Percentiles rank a stretch among this genome's conserved stretches.
These are phyloP conservation scores for Notolabrus celidotus DNA, from an alignment of 2,797 vertebrate genomes.

Conservation along the genomic window DNA sequence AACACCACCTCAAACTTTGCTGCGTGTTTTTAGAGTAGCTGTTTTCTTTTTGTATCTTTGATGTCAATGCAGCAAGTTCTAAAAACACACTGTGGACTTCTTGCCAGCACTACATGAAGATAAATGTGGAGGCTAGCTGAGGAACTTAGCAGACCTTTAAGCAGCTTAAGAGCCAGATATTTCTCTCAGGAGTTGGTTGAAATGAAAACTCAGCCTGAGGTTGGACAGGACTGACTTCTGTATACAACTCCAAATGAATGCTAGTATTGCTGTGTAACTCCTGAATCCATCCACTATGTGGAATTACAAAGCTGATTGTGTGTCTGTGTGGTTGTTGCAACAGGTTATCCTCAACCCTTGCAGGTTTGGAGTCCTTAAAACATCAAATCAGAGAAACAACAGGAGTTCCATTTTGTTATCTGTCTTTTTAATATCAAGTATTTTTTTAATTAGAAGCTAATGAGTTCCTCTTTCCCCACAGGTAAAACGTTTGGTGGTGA, in stretches of 20 bases:
- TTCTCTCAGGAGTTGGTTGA: not conserved
- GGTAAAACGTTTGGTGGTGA: slow-evolving; percentile 95
- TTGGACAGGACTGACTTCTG: not conserved
- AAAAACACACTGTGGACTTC: too few relatives aligned
- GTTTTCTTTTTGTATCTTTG: too few relatives aligned
- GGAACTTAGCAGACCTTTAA: not conserved
- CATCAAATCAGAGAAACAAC: too few relatives aligned
- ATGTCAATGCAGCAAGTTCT: too few relatives aligned
- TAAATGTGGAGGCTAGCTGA: not conserved
- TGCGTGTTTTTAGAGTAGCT: too few relatives aligned
- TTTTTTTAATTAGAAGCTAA: not conserved
- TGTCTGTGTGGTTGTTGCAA: not conserved
- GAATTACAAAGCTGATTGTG: not conserved
- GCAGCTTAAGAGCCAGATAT: not conserved
- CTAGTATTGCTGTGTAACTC: too few relatives aligned
- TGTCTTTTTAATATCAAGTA: not conserved
- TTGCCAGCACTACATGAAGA: too few relatives aligned
- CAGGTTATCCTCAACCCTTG: not conserved
- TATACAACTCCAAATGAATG: not conserved
- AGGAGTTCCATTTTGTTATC: not conserved
- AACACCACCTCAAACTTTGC: too few relatives aligned
- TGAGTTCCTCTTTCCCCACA: slow-evolving; percentile 59
- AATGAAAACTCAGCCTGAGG: not conserved
- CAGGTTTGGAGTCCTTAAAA: not conserved
- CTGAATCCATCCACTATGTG: not conserved